Evolutionary conservation across 2,113 vertebrate genomes (phyloP), one percentile per base, ranked within the genome.

Genomic region (Amazona vittata): DNA sequence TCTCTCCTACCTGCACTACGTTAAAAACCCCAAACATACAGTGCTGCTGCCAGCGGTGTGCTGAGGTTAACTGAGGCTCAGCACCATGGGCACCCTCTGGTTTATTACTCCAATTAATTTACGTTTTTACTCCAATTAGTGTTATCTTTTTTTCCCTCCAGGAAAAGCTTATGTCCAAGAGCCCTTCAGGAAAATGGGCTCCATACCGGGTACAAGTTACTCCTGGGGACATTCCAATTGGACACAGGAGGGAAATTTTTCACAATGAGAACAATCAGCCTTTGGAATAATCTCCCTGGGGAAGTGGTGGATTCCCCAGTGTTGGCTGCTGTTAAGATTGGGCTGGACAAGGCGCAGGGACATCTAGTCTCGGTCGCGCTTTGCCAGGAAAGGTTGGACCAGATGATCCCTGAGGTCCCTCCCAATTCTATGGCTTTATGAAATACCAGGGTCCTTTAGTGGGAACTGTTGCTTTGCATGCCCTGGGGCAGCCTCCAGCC

Each of bases 201-300:
- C 75, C 70, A 35, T 26, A 7, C 29, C 19, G 57, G 73, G 85
- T 83, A 89, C 79, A 84, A 67, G 60, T 67, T 83, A 78, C 83
- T 89, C 85, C 91, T 83, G 85, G 73, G 73, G 73, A 93, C 6
- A 28, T 83, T 78, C 84, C 91, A 93, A 33, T 15, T 78, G 84
- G 84, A 88, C 17, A 83, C 12, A 35, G 21, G 50, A 77, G 49
- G 83, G 37, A 87, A 44, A 77, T 26, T 83, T 64, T 50, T 87
- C 83, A 82, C 77, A 77, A 31, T 59, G 64, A 83, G 83, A 92
- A 87, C 90, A 92, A 92, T 87, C 71, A 83, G 28, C 64, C 28
- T 57, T 70, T 82, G 83, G 70, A 83, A 77, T 83, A n/a, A 77
- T 64, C 55, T 77, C 71, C 77, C 78, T 37, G 39, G 77, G 47